Evolutionary conservation across 1,140 invertebrate genomes (phyloP).

Genomic region (Medauroidea extradentata): DNA sequence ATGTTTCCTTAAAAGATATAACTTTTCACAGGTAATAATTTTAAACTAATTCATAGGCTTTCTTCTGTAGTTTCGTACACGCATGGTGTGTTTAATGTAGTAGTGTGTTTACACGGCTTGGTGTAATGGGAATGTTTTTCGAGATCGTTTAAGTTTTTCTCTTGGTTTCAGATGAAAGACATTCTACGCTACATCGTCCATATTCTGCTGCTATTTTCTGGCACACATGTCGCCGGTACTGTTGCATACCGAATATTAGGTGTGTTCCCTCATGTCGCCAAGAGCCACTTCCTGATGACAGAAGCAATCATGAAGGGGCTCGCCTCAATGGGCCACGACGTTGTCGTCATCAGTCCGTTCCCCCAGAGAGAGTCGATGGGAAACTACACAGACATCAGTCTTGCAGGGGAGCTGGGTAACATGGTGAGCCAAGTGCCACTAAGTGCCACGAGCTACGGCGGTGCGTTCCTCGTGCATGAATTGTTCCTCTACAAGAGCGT

Average conservation of each 20-base stretch:
- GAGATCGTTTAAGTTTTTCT: too few relatives aligned
- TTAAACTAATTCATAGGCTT: too few relatives aligned
- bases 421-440: background rate
- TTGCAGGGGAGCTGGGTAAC: background rate
- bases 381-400: constrained; percentile 28
- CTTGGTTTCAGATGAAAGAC: too few relatives aligned
- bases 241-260: constrained; percentile 27
- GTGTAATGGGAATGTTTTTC: too few relatives aligned
- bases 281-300: constrained; percentile 42
- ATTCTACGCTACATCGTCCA: background rate
- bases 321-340: constrained; percentile 42
- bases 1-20: too few relatives aligned
- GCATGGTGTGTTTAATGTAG: too few relatives aligned
- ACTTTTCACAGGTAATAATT: too few relatives aligned
- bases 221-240: background rate
- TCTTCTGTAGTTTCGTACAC: too few relatives aligned
- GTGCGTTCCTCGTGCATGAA: background rate
- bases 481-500: background rate
- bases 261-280: constrained; percentile 37
- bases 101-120: too few relatives aligned
- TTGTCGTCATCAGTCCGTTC: constrained; percentile 43
- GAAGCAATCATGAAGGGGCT: constrained; percentile 37
- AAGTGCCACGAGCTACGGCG: background rate
- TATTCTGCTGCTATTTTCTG: background rate
- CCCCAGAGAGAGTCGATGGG: constrained; percentile 30